Base-by-base conservation (phyloP, 2,113 vertebrate genomes). In the Semnornis frantzii region DNA sequence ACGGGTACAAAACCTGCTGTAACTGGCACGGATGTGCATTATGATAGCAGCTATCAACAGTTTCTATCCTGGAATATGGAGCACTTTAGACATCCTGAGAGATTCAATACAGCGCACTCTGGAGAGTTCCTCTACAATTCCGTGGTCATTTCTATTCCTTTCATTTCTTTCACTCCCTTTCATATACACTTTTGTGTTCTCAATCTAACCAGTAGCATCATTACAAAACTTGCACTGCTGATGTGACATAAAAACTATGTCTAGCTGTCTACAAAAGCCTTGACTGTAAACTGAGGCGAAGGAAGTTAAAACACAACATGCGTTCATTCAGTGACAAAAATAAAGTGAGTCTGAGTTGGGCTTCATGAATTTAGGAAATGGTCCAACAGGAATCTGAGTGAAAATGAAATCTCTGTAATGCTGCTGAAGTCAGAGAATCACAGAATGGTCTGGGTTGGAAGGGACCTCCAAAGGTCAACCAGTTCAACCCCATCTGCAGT, bases 341-440 rank as follows among this genome's bases (percentile, higher is more conserved):
- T n/a, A 93, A 96, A 91, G 18, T 39, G 37, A 39, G 17, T 58
- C 30, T 82, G 37, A 12, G 46, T 69, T 94, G 62, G 63, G 64
- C 79, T 92, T 85, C 78, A 82, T 8, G 82, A 23, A 73, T 62
- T 60, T 60, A 71, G 81, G 71, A 92, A 92, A 87, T 31, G 17
- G 34, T 93, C 95, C 68, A 52, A 92, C 44, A 95, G 79, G 31
- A 83, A 50, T 39, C 82, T 69, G 30, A 65, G 52, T n/a, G 70
- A 95, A 97, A 96, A 91, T 33, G 33, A 46, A 60, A 80, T 46
- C 83, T 59, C 78, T 92, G 58, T 70, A 78, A 76, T 19, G 33
- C 20, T 85, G 68, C 90, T 93, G 90, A 83, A 85, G 42, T 83
- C 90, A 95, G 6, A 16, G 44, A 46, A 46, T 46, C 44, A 46